These are phyloP conservation scores for Gymnorhina tibicen DNA, from an alignment of 2,113 vertebrate genomes.

Conservation along the genomic window DNA sequence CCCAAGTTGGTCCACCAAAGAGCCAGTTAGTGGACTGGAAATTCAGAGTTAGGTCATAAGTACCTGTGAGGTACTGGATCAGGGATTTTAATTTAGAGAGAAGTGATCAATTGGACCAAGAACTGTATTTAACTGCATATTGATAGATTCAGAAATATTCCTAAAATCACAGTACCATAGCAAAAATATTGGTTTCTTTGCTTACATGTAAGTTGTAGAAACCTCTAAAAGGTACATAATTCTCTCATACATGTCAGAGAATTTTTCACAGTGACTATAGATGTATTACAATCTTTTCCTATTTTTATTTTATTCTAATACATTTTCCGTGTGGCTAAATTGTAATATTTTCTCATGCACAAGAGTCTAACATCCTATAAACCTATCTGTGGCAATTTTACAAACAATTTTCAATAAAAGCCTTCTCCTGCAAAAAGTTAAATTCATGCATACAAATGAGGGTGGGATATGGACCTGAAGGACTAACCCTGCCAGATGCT, in stretches of 20 bases:
- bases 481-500: background rate
- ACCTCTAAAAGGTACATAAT: background rate
- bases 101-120: background rate
- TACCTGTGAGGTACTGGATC: background rate
- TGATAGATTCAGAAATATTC: background rate
- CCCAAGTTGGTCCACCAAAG: background rate
- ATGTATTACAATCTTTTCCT: background rate
- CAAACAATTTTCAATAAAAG: background rate
- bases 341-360: background rate
- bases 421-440: background rate
- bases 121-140: background rate
- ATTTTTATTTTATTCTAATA: background rate
- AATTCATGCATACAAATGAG: background rate
- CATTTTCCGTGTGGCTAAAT: background rate
- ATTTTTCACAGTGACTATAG: background rate
- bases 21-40: background rate
- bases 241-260: background rate
- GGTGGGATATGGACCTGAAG: background rate
- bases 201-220: background rate
- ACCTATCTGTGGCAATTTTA: background rate
- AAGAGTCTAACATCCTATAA: background rate
- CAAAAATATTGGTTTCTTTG: background rate
- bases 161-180: background rate
- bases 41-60: background rate
- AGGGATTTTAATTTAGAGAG: background rate